These are phyloP conservation scores for Lucilia sericata DNA, from an alignment of 1,140 invertebrate species.

Conservation along the genomic window DNA sequence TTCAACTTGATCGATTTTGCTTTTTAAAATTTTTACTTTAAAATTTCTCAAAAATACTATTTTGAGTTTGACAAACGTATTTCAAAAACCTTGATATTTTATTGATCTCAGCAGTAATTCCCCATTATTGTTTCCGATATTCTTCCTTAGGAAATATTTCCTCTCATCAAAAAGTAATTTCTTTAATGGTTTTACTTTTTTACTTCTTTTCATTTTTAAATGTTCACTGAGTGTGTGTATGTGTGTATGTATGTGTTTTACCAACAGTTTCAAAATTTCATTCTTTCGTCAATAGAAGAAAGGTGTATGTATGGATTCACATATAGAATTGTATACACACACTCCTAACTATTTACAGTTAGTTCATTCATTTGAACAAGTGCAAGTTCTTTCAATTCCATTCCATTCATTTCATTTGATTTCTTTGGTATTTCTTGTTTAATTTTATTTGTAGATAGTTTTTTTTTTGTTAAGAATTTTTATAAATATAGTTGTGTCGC, in stretches of 20 bases:
- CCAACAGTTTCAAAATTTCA: slow-evolving; percentile 1
- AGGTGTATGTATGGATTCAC: background rate
- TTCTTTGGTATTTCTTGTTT: background rate
- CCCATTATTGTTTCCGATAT: too few species aligned
- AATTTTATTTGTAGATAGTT: background rate
- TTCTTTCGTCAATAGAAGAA: background rate
- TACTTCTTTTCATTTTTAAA: background rate
- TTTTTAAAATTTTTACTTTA: too few species aligned
- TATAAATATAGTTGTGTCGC: slow-evolving; percentile 4
- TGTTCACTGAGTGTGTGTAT: background rate
- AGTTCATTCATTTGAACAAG: slow-evolving; percentile 28
- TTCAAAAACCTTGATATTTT: too few species aligned
- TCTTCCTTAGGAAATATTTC: background rate
- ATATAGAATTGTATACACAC: background rate
- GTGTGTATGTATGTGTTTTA: background rate
- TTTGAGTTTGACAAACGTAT: too few species aligned
- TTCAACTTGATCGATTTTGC: too few species aligned
- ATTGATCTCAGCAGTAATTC: too few species aligned
- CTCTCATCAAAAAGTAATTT: slow-evolving; percentile 16
- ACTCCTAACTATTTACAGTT: background rate
- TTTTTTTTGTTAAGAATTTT: background rate
- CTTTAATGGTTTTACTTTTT: background rate
- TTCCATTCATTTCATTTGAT: slow-evolving; percentile 5
- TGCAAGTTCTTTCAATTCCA: background rate
- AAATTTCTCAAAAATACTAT: too few species aligned